phyloP scores from a whole-genome alignment of 2,797 vertebrate genomes.

The Argentina silus region DNA sequence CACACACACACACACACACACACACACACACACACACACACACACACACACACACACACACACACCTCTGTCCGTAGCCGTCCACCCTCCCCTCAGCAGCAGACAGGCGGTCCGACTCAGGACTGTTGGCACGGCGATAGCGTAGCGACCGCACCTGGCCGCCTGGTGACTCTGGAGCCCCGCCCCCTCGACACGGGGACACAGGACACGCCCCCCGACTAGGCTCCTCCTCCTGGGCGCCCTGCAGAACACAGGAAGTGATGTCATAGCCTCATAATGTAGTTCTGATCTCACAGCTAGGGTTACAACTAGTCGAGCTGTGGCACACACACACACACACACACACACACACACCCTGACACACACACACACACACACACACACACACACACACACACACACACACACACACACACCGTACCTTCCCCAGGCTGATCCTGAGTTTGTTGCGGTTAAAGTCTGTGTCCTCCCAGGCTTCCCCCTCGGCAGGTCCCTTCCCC shows the following conservation, averaged over 20 bases:
- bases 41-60: not conserved
- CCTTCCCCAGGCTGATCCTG: conserved; percentile 98
- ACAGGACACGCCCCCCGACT: conserved; percentile 83
- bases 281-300: no score
- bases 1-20: not conserved
- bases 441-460: conserved; percentile 99
- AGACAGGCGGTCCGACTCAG: conserved; percentile 92
- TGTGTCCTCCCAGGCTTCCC: conserved; percentile 93
- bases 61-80: conserved; percentile 87
- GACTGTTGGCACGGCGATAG: conserved; percentile 92
- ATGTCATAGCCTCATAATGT: no score
- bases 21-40: not conserved
- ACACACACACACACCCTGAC: no score
- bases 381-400: no score
- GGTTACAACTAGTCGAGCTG: no score
- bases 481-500: conserved; percentile 46
- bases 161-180: conserved; percentile 86
- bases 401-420: conserved; percentile 44
- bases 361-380: no score
- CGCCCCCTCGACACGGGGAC: conserved; percentile 82
- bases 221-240: conserved; percentile 87
- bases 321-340: no score
- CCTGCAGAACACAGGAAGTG: conserved; percentile 59
- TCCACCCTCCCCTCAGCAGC: conserved; percentile 87
- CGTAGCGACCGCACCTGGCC: conserved; percentile 87